A percentile compares a stretch with the other conserved stretches of the same genome.
phyloP scores from a whole-genome alignment of 2,797 vertebrate species.

The Morelia viridis region DNA sequence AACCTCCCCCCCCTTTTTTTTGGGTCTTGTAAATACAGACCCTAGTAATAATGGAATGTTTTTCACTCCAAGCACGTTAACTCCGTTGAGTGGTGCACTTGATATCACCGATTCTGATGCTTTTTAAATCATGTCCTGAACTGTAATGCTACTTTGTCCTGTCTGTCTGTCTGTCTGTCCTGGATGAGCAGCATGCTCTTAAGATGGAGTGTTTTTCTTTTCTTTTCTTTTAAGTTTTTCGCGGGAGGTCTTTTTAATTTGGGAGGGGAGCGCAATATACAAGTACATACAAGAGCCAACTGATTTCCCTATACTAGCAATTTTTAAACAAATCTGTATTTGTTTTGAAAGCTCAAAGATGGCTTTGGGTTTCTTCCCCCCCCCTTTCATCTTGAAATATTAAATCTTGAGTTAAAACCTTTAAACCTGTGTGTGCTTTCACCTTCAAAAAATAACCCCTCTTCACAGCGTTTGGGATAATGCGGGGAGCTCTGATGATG shows the following conservation, averaged over 20 bases:
- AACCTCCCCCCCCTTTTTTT: background rate
- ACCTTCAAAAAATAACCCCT: background rate
- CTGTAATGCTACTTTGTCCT: constrained; percentile 73
- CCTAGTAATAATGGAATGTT: constrained; percentile 81
- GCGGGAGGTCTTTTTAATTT: background rate
- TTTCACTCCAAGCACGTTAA: constrained; percentile 80
- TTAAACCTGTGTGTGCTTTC: constrained; percentile 38
- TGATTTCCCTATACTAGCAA: constrained; percentile 73
- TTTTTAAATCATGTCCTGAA: constrained; percentile 76
- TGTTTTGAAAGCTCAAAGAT: constrained; percentile 55
- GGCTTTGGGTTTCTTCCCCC: constrained; percentile 35
- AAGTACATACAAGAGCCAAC: constrained; percentile 76
- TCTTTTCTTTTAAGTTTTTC: constrained; percentile 40
- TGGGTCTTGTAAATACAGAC: constrained; percentile 69
- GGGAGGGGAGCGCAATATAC: constrained; percentile 61
- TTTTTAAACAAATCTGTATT: constrained; percentile 56
- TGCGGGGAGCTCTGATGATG: constrained; percentile 33
- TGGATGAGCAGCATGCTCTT: constrained; percentile 70
- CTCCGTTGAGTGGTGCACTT: constrained; percentile 81
- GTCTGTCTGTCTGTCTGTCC: constrained; percentile 26
- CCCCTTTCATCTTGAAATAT: constrained; percentile 59
- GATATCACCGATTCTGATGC: constrained; percentile 77
- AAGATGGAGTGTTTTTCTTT: constrained; percentile 68
- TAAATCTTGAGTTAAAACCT: constrained; percentile 68
- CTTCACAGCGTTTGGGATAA: constrained; percentile 45